These are phyloP conservation scores for Leptinotarsa texana DNA, from an alignment of 1,140 invertebrate genomes.

Conservation along the genomic window DNA sequence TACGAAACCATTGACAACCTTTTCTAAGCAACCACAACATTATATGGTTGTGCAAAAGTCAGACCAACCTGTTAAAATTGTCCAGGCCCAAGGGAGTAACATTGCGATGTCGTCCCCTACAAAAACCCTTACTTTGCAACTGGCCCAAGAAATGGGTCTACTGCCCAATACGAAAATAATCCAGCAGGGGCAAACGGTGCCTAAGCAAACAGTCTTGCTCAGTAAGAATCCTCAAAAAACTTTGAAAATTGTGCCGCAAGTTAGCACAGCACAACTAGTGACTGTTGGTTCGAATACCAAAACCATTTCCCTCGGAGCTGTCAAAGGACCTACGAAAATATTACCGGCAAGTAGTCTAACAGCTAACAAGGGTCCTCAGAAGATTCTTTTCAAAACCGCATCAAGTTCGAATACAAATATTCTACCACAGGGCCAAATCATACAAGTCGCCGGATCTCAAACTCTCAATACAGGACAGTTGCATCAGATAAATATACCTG, in stretches of 20 bases:
- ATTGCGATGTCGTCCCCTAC: constrained; percentile 57
- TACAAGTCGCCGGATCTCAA: constrained; percentile 65
- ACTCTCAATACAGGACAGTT: constrained; percentile 61
- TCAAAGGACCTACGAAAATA: constrained; percentile 71
- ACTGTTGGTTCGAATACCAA: constrained; percentile 28
- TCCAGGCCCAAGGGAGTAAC: constrained; percentile 30
- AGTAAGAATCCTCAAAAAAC: constrained; percentile 52
- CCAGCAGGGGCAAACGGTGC: constrained; percentile 51
- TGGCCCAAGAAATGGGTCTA: constrained; percentile 70
- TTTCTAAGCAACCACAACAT: constrained; percentile 40
- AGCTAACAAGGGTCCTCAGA: constrained; percentile 60
- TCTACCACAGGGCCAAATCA: constrained; percentile 60
- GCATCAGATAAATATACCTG: constrained; percentile 73
- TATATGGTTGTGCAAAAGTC: constrained; percentile 49
- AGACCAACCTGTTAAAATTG: constrained; percentile 45
- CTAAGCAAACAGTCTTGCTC: constrained; percentile 57
- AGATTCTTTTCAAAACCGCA: constrained; percentile 64
- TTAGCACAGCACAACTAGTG: constrained; percentile 30
- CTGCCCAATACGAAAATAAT: constrained; percentile 62
- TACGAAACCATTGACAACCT: constrained; percentile 34
- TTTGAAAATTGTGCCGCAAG: constrained; percentile 51
- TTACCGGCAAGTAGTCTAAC: constrained; percentile 64
- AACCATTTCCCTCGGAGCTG: constrained; percentile 43
- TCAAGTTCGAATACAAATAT: constrained; percentile 45
- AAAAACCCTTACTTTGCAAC: constrained; percentile 72